Conservation (phyloP, 2,797 vertebrate species). For the Mormyrus proboscirostris region DNA sequence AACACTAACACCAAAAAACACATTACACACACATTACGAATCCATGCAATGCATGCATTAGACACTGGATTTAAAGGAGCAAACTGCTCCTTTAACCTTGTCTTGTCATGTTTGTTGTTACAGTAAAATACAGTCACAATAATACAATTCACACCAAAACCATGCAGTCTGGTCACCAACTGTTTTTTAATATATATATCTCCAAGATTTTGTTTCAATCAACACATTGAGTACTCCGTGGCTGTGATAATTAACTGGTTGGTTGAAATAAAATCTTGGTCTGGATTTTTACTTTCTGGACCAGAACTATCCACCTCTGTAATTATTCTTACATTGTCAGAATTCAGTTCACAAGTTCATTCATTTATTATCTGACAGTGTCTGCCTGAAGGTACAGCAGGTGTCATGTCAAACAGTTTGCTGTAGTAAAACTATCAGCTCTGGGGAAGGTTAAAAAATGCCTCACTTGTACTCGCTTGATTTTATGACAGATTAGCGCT, state of each 20-base stretch:
- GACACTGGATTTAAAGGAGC: background rate
- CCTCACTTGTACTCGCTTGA: background rate
- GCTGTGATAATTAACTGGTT: background rate
- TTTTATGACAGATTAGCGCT: background rate
- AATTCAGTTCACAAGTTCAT: background rate
- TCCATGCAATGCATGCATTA: conserved; percentile 22
- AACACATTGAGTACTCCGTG: background rate
- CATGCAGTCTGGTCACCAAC: conserved; percentile 10
- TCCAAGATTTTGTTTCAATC: background rate
- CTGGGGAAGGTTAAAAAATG: background rate
- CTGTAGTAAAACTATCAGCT: background rate
- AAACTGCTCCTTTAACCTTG: background rate
- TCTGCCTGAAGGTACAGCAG: background rate
- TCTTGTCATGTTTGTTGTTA: background rate
- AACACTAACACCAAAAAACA: background rate
- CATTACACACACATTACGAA: background rate
- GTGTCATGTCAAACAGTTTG: background rate
- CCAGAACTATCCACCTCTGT: background rate
- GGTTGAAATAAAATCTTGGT: background rate
- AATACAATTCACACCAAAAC: conserved; percentile 9
- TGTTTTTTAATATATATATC: background rate
- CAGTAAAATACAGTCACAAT: background rate
- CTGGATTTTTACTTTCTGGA: conserved; percentile 1
- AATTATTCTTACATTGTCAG: background rate
- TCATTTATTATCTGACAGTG: background rate